Conservation (phyloP, 2,113 vertebrate genomes). For the Syrmaticus mikado region DNA sequence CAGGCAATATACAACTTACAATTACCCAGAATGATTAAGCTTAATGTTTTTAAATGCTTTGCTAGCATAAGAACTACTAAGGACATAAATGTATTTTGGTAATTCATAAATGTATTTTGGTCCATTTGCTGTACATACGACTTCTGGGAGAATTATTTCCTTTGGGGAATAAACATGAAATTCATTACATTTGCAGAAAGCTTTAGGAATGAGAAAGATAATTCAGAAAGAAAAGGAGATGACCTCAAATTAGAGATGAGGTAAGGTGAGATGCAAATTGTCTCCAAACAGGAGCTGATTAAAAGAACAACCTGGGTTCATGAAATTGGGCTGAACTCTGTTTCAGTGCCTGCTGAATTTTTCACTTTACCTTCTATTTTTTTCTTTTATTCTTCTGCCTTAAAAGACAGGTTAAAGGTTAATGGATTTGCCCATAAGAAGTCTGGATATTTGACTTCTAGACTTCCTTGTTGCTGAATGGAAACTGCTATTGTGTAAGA, state of each 20-base stretch:
- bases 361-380: background rate
- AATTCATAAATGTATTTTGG: conserved; percentile 58
- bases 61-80: conserved; percentile 14
- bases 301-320: background rate
- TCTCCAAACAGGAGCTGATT: background rate
- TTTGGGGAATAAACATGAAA: conserved; percentile 42
- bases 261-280: background rate
- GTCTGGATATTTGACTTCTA: background rate
- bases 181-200: background rate
- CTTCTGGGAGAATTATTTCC: background rate
- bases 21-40: conserved; percentile 64
- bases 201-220: background rate
- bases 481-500: background rate
- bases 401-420: background rate
- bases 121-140: conserved; percentile 57
- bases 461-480: background rate
- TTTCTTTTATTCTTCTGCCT: background rate
- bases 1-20: background rate
- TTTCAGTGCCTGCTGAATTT: background rate
- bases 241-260: background rate
- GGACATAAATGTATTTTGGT: conserved; percentile 53
- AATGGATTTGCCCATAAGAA: background rate
- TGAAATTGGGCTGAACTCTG: background rate
- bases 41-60: conserved; percentile 65
- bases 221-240: background rate